Evolutionary conservation across 2,888 invertebrate species (phyloP), one percentile per base, ranked within the genome.

Genomic region (Chirona hameri): DNA sequence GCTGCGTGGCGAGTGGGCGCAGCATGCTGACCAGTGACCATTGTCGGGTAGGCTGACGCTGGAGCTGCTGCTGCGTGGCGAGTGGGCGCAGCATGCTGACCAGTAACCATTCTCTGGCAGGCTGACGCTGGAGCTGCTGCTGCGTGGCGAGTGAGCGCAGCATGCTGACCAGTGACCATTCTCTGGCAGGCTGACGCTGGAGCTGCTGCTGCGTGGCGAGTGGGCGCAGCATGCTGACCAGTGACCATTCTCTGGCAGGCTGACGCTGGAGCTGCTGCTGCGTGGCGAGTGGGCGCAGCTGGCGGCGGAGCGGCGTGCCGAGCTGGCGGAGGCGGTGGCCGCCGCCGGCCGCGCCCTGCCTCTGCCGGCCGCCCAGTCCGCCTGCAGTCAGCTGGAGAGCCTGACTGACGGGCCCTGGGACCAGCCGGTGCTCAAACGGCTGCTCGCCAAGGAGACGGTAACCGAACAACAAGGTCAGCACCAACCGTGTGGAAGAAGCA

Each of bases 181-280:
- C 21, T 60, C n/a, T 60, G 15, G n/a, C n/a, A 5, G 18, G 57
- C 21, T 57, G 14, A 57, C 21, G 3, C 21, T 12, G 21, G 3
- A 21, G 57, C 14, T n/a, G n/a, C n/a, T 57, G 57, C 57, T 21
- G 14, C 57, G 14, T 12, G 57, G 57, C 57, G 3, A 4, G 18
- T 60, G 7, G 15, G 3, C 21, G n/a, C 21, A n/a, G 3, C 7
- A 7, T 24, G 21, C 7, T 60, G 60, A 24, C 24, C 24, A 18
- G 60, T 60, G 60, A 24, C 39, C 24, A 10, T 24, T 10, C 14
- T 27, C 72, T 5, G 72, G 18, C 76, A 76, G 76, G 24, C 76
- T 27, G 76, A 76, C 76, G n/a, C 76, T 76, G 76, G 76, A 76
- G 76, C 76, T 76, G 76, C 27, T 76, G 76, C 76, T 76, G 76